Evolutionary conservation across 2,797 vertebrate species (phyloP), one percentile per base, ranked within the genome.

Genomic region (Pagetopsis macropterus): DNA sequence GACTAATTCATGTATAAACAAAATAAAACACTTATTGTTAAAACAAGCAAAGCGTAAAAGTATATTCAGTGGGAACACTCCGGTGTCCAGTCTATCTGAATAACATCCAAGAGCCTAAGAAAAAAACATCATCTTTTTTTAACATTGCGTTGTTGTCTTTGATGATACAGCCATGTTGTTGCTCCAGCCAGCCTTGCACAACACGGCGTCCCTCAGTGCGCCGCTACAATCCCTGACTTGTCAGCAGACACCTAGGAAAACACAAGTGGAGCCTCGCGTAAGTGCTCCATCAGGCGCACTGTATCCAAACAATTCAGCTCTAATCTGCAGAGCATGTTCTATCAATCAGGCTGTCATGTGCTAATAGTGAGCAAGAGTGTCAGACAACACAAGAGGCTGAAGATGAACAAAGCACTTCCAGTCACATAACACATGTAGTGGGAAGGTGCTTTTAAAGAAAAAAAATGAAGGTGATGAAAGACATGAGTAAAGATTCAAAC

Each of bases 191-290:
- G 82, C 86, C 83, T 87, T 70, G 81, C 61, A 79, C 79, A n/a
- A 65, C 80, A 16, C 17, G 14, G 59, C 46, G 71, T 80, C 88
- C 83, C 76, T 84, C 84, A n/a, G 51, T 64, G 27, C 77, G 62
- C 73, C 0, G 2, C 76, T 64, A 0, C 86, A 37, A 72, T 70
- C 80, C 83, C 77, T 10, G 84, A 83, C 72, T 65, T 84, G 89
- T 91, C 88, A 82, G 84, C 86, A 87, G 84, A 83, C 88, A 72
- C 66, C 52, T 40, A 76, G 66, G 68, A 86, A 85, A 87, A 88
- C 83, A 84, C 82, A 19, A 81, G 83, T 48, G 82, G 81, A 82
- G 85, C 85, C 86, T 83, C 41, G 80, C 4, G 12, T 65, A 60
- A 87, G 77, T 16, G 65, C 65, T 75, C 78, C 60, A 72, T 84